Evolutionary conservation across 1,140 invertebrate genomes (phyloP), one percentile per base, ranked within the genome.

Genomic region (Drosophila sturtevanti): DNA sequence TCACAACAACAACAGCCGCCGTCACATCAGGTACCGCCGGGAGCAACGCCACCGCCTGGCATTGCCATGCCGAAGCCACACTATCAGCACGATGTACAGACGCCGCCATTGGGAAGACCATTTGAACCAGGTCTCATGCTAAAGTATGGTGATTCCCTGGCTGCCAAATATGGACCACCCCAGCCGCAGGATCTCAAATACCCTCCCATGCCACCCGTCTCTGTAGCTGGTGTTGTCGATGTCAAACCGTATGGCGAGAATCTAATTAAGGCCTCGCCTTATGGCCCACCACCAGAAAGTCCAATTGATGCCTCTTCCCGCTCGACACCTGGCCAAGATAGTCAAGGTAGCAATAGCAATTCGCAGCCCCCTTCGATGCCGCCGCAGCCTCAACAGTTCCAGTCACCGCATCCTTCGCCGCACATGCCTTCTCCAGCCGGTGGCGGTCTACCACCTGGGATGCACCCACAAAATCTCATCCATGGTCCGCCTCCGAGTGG

Each of bases 381-480:
- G 27, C 85, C 91, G 3, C 78, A 82, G 59, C 69, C 81, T 34
- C 84, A 89, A 63, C 85, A 89, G 78, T 91, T 91, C 68, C 90
- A 91, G 68, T 91, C 89, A 38, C 91, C 86, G 65, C 90, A 91
- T 84, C 89, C 90, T 44, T 92, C 91, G 67, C 85, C 90, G 56
- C 87, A 91, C 44, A 82, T 90, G 78, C 90, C 89, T 67, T 91
- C 90, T 10, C 85, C 90, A 35, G 90, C 81, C 12, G 77, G 81
- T 21, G 77, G 79, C 14, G 85, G 77, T 10, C 63, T 85, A 14
- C 92, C 91, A 7, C 92, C 92, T 5, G 90, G 90, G 7, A 79
- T 93, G 93, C 41, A 95, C 92, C 94, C 94, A 52, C 94, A 94
- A 91, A 94, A 95, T 90, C 92, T 95, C 59, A 95, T 95, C 11